Base-by-base conservation (phyloP, 2,888 invertebrate species). In the Callosobruchus maculatus region DNA sequence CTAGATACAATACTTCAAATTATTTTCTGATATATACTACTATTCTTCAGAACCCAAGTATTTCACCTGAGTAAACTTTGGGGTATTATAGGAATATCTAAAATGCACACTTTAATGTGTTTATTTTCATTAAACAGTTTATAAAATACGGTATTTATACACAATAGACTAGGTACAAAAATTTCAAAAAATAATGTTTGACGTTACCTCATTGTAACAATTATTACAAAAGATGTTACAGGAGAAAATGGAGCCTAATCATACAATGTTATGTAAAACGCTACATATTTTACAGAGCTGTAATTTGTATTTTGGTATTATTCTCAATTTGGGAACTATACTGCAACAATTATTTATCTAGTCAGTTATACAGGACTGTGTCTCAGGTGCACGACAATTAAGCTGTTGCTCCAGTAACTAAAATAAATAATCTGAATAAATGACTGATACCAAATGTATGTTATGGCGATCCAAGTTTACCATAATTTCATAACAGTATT, bases 81-180 rank as follows among this genome's bases (percentile, higher is more conserved):
- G n/a, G n/a, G n/a, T n/a, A n/a, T n/a, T n/a, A n/a, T n/a, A n/a
- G n/a, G n/a, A n/a, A n/a, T n/a, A 49, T 49, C 3, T 49, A 18
- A 73, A 13, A 21, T 67, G 21, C 26, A 73, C 49, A 49, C 49
- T 49, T 49, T 1, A 49, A 49, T 49, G 7, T 31, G 22, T 73
- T 72, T 75, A 76, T 76, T 77, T 75, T 78, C 72, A 70, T 73
- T 75, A 76, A 78, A 79, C 78, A 74, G 73, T 76, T 78, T 78
- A 77, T 79, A 79, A 78, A 79, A 79, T 79, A 78, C 76, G 75
- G 68, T 77, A 70, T 76, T 77, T 76, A 77, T 77, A 77, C 77
- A 77, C 72, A 77, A 77, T 75, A 75, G 74, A 78, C 77, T 74
- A 75, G 78, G 77, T 79, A 76, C 72, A 77, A 75, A 77, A 76